Evolutionary conservation across 1,140 invertebrate genomes (phyloP).

Genomic region (Pomacea maculata): DNA sequence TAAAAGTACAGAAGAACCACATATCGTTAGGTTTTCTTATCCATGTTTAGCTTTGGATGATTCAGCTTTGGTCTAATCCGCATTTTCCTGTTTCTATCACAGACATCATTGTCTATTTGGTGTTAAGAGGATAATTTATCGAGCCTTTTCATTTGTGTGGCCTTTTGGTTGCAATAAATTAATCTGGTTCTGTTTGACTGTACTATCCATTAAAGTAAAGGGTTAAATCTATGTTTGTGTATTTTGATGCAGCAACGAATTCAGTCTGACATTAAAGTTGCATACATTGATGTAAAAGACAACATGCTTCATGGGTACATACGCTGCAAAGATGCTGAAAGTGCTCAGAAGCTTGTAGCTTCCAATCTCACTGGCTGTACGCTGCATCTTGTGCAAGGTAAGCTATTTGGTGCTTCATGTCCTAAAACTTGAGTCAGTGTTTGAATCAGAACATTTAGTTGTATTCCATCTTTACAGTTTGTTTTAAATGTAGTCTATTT

Average conservation of each 20-base stretch:
- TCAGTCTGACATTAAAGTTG: conserved; percentile 39
- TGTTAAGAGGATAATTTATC: too few relatives aligned
- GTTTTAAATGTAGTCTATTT: background rate
- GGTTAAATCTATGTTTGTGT: background rate
- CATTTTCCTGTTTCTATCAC: too few relatives aligned
- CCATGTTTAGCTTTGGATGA: too few relatives aligned
- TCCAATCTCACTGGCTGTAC: conserved; percentile 26
- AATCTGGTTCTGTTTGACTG: too few relatives aligned
- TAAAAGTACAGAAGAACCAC: too few relatives aligned
- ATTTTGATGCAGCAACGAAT: conserved; percentile 41
- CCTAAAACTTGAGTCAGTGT: background rate
- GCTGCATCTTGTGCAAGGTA: conserved; percentile 48
- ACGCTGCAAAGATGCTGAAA: conserved; percentile 50
- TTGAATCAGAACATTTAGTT: background rate
- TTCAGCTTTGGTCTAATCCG: too few relatives aligned
- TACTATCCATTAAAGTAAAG: too few relatives aligned
- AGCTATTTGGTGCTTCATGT: background rate
- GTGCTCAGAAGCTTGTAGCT: conserved; percentile 39
- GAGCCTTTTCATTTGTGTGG: too few relatives aligned
- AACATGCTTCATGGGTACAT: conserved; percentile 43
- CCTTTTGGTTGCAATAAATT: too few relatives aligned
- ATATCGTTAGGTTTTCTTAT: too few relatives aligned
- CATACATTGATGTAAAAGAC: conserved; percentile 58
- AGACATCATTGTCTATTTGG: too few relatives aligned
- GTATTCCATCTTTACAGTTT: background rate